A percentile compares a stretch with the other conserved stretches of the same genome.
These are phyloP conservation scores for Amblyjoppa fuscipennis DNA, from an alignment of 2,888 invertebrate species.

Conservation along the genomic window DNA sequence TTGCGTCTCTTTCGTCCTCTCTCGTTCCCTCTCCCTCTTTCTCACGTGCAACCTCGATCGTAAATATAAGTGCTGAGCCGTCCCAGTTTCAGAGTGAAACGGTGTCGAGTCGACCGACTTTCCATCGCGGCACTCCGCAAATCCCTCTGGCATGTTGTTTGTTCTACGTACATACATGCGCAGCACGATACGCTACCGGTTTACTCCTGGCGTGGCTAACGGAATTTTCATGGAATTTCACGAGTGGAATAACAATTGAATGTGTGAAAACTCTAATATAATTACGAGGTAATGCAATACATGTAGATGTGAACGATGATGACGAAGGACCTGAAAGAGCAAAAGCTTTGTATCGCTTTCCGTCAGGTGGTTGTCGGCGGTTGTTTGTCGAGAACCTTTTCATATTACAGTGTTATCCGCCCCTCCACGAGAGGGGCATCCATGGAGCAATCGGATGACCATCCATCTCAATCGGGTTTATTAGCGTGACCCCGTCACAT, in stretches of 20 bases:
- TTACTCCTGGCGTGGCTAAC: slow-evolving; percentile 28
- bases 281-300: background rate
- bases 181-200: slow-evolving; percentile 20
- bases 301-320: background rate
- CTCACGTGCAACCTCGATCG: slow-evolving; percentile 61
- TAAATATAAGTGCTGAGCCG: slow-evolving; percentile 62
- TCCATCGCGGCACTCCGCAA: slow-evolving; percentile 54
- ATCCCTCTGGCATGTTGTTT: slow-evolving; percentile 53
- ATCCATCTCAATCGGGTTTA: slow-evolving; percentile 62
- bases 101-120: slow-evolving; percentile 63
- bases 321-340: background rate
- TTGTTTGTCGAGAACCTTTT: slow-evolving; percentile 40
- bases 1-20: slow-evolving; percentile 43
- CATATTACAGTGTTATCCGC: slow-evolving; percentile 23
- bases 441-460: slow-evolving; percentile 55
- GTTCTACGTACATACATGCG: slow-evolving; percentile 14
- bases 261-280: background rate
- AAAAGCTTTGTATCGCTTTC: slow-evolving; percentile 15
- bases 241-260: background rate
- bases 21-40: slow-evolving; percentile 6
- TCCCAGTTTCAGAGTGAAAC: slow-evolving; percentile 63
- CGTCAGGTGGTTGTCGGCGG: background rate
- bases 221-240: slow-evolving; percentile 17
- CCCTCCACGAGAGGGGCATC: slow-evolving; percentile 20
- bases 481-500: slow-evolving; percentile 52